These are phyloP conservation scores for Trichogramma evanescens DNA, from an alignment of 2,888 invertebrate species.

Conservation along the genomic window DNA sequence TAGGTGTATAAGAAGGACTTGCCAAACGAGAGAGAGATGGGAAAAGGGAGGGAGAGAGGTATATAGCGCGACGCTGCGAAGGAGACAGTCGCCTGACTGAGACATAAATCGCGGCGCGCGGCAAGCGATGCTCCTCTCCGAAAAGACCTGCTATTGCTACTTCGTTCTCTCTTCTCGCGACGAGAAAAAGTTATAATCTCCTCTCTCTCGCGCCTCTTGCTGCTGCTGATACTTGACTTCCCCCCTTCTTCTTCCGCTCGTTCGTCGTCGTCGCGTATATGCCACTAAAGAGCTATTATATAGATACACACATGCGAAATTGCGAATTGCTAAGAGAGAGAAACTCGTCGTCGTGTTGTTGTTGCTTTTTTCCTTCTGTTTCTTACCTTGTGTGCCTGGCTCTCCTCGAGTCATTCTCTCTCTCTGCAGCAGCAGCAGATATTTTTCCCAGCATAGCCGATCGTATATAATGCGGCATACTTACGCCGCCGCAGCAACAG, in stretches of 20 bases:
- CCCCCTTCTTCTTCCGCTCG: background rate
- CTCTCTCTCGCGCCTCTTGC: background rate
- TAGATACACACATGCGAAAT: too few relatives aligned
- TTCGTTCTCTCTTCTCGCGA: background rate
- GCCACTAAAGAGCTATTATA: too few relatives aligned
- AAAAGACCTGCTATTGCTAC: too few relatives aligned
- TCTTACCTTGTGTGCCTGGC: too few relatives aligned
- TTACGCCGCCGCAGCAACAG: too few relatives aligned
- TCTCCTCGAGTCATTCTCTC: too few relatives aligned
- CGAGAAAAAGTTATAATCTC: background rate
- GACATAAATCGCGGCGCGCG: background rate
- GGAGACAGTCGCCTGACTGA: conserved; percentile 3
- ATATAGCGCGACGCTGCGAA: background rate
- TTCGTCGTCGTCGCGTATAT: background rate
- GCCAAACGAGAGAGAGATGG: too few relatives aligned
- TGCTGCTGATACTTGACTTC: conserved; percentile 6
- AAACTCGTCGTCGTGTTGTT: background rate
- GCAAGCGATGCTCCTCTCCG: background rate
- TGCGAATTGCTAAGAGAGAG: background rate
- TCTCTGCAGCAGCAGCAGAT: too few relatives aligned
- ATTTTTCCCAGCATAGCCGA: too few relatives aligned
- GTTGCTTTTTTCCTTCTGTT: background rate
- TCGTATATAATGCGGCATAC: too few relatives aligned
- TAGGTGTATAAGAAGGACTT: too few relatives aligned
- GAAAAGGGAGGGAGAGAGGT: background rate